Percentiles rank a stretch among this genome's conserved stretches.
phyloP scores from a whole-genome alignment of 2,888 invertebrate species.

The Agrotis ipsilon region DNA sequence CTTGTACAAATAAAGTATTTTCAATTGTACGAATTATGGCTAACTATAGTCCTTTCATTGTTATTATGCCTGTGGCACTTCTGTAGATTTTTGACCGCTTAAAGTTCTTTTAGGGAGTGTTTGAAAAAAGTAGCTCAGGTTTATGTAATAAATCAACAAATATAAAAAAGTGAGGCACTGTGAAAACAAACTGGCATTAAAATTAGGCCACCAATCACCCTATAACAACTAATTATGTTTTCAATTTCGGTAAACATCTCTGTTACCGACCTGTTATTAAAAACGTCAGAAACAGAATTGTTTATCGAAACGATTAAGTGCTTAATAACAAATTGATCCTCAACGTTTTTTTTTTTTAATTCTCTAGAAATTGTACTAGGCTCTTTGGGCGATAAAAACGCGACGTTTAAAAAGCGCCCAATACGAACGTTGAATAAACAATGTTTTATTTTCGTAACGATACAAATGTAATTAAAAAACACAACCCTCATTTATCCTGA shows the following conservation, averaged over 20 bases:
- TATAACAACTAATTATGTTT: constrained; percentile 7
- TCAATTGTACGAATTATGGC: too few relatives aligned
- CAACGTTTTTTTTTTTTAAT: constrained; percentile 2
- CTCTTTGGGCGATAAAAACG: too few relatives aligned
- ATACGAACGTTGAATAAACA: not conserved
- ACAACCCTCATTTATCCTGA: too few relatives aligned
- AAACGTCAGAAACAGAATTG: not conserved
- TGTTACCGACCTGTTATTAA: constrained; percentile 23
- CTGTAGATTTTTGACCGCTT: too few relatives aligned
- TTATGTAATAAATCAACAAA: not conserved
- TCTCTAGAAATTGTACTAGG: too few relatives aligned
- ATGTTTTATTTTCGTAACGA: constrained; percentile 4
- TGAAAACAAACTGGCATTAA: not conserved
- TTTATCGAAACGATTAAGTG: not conserved
- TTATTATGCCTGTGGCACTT: too few relatives aligned
- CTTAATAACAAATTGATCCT: not conserved
- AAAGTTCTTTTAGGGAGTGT: too few relatives aligned
- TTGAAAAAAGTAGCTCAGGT: too few relatives aligned
- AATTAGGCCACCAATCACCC: not conserved
- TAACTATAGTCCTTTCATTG: too few relatives aligned
- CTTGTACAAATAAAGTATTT: too few relatives aligned
- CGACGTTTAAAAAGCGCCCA: too few relatives aligned
- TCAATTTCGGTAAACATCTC: constrained; percentile 10
- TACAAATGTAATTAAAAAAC: not conserved
- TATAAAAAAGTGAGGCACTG: not conserved